Base-by-base conservation (phyloP, 2,888 invertebrate genomes). In the Agriopis marginaria region DNA sequence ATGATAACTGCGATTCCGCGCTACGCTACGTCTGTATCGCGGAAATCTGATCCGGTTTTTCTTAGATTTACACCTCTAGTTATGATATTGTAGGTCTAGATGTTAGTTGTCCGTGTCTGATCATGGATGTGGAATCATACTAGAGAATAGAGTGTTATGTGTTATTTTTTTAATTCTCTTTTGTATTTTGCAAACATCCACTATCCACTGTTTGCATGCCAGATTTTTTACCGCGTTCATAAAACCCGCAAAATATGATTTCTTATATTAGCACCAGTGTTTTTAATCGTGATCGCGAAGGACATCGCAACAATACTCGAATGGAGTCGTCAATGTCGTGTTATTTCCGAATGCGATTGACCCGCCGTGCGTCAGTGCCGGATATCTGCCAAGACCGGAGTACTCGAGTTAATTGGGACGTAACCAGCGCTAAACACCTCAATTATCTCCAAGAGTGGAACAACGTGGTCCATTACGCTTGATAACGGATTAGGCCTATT, bases 401-500 rank as follows among this genome's bases (percentile, higher is more conserved):
- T 42, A 23, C 32, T 50, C 40, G 17, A 47, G 11, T 42, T 68
- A 51, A 68, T 63, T 68, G 44, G 23, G 64, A 64, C 42, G 58
- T 42, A 44, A 65, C 68, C 62, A 55, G 17, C 58, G 53, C 60
- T 68, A 66, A 74, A 75, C 70, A 68, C 39, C 40, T 63, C 69
- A 72, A 69, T 74, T 65, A 70, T 23, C 23, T 53, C 40, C 63
- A 64, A 65, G 64, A 62, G 49, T 68, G 64, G 50, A 42, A 61
- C 14, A 42, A 61, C 14, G 44, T 0, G 39, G 54, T 42, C n/a
- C 54, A 58, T 47, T 47, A 53, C 58, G 11, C 39, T 53, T 47
- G 42, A 51, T 53, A 60, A 71, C 73, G 45, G 47, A 62, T 77
- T 64, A 77, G 66, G 58, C 67, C 50, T 71, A 74, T 74, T 77